Evolutionary conservation across 2,888 invertebrate species (phyloP).

Genomic region (Diarsia rubi): DNA sequence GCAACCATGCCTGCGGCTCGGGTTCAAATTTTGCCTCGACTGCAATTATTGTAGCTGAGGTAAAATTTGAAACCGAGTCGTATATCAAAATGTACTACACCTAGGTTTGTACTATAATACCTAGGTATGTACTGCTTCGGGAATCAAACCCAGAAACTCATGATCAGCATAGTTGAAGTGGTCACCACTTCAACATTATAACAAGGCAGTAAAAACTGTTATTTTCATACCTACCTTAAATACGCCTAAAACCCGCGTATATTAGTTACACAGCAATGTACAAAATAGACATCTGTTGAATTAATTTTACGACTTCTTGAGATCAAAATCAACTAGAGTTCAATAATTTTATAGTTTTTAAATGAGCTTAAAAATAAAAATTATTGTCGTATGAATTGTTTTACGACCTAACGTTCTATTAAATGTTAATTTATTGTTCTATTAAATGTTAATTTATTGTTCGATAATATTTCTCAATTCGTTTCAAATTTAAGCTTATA

Average conservation of each 20-base stretch:
- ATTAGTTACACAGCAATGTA: neutral
- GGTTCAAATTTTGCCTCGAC: no score
- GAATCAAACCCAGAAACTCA: neutral
- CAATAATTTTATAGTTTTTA: slow-evolving; percentile 34
- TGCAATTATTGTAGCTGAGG: no score
- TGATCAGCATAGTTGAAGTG: neutral
- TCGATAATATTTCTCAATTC: neutral
- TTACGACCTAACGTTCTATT: slow-evolving; percentile 24
- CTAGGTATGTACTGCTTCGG: neutral
- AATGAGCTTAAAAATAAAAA: slow-evolving; percentile 27
- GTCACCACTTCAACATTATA: neutral
- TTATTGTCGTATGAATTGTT: neutral
- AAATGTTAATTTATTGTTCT: slow-evolving; percentile 39
- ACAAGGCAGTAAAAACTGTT: neutral
- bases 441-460: slow-evolving; percentile 43
- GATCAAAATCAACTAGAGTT: slow-evolving; percentile 3
- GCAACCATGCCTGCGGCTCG: no score
- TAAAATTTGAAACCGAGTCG: no score
- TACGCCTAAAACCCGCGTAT: neutral
- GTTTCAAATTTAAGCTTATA: neutral
- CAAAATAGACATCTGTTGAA: neutral
- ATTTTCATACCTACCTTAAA: neutral
- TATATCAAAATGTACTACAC: no score
- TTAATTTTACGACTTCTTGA: slow-evolving; percentile 25
- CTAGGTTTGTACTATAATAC: no score